These are phyloP conservation scores for Octopus sinensis DNA, from an alignment of 1,140 invertebrate species.

Conservation along the genomic window DNA sequence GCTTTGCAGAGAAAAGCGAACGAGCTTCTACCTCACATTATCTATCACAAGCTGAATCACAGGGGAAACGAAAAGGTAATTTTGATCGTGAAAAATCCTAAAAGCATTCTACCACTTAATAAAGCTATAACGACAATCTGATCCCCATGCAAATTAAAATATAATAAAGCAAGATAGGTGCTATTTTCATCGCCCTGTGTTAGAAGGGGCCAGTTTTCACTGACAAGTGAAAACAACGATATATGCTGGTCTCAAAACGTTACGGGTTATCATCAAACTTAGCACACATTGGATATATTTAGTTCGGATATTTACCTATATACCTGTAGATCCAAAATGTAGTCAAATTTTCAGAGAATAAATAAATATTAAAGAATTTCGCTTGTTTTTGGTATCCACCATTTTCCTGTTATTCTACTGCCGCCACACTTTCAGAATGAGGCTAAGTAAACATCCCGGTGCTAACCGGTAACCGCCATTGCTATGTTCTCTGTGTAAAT, in stretches of 20 bases:
- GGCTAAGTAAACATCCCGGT: slow-evolving; percentile 6
- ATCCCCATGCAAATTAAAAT: too few relatives aligned
- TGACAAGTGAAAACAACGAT: neutral
- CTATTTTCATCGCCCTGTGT: too few relatives aligned
- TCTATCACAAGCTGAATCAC: too few relatives aligned
- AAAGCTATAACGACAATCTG: too few relatives aligned
- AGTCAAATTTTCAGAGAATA: neutral
- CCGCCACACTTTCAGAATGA: slow-evolving; percentile 1
- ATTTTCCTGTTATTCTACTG: slow-evolving; percentile 8
- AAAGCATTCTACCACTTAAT: too few relatives aligned
- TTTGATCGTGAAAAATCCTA: too few relatives aligned
- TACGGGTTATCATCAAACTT: neutral
- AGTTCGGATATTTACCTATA: neutral
- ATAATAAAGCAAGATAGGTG: too few relatives aligned
- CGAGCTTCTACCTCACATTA: too few relatives aligned
- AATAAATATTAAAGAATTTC: neutral
- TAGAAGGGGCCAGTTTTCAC: too few relatives aligned
- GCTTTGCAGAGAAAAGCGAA: too few relatives aligned
- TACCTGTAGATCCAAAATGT: neutral
- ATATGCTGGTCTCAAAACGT: neutral
- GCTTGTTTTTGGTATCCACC: neutral
- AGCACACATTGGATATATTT: neutral
- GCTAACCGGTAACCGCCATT: neutral
- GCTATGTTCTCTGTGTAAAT: neutral
- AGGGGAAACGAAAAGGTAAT: too few relatives aligned